phyloP scores from a whole-genome alignment of 2,797 vertebrate genomes.

The Sphenopsis melanotis region DNA sequence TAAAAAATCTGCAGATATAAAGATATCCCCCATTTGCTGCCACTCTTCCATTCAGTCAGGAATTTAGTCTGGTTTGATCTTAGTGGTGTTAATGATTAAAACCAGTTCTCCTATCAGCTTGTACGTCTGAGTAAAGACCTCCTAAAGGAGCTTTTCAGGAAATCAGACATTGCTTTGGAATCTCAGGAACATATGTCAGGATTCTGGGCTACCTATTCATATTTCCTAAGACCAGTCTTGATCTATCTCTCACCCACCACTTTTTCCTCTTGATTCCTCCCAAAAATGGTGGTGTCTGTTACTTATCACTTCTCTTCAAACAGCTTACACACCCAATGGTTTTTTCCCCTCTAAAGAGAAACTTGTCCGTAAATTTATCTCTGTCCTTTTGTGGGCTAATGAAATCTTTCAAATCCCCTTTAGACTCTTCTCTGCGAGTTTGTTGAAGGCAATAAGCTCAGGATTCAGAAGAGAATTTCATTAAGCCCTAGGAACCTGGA shows the following conservation, averaged over 20 bases:
- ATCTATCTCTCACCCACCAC: not conserved
- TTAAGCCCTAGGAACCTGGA: not conserved
- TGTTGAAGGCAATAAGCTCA: not conserved
- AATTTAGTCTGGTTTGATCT: not conserved
- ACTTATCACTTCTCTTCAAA: not conserved
- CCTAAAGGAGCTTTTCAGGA: not conserved
- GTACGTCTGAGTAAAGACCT: not conserved
- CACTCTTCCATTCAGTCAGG: not conserved
- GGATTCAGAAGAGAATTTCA: slow-evolving; percentile 4
- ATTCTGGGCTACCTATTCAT: not conserved
- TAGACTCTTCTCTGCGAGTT: not conserved
- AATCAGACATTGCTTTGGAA: not conserved
- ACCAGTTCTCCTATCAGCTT: not conserved
- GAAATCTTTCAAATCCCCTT: slow-evolving; percentile 4
- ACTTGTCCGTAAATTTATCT: not conserved
- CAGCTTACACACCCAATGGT: not conserved
- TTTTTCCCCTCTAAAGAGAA: not conserved
- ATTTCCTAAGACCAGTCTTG: not conserved
- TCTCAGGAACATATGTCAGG: not conserved
- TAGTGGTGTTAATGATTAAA: not conserved
- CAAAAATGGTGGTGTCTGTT: not conserved
- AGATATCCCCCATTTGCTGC: not conserved
- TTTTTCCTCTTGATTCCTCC: not conserved
- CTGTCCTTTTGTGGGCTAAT: not conserved
- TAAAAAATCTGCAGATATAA: not conserved